Evolutionary conservation across 2,888 invertebrate genomes (phyloP).

Genomic region (Dasysyrphus tricinctus): DNA sequence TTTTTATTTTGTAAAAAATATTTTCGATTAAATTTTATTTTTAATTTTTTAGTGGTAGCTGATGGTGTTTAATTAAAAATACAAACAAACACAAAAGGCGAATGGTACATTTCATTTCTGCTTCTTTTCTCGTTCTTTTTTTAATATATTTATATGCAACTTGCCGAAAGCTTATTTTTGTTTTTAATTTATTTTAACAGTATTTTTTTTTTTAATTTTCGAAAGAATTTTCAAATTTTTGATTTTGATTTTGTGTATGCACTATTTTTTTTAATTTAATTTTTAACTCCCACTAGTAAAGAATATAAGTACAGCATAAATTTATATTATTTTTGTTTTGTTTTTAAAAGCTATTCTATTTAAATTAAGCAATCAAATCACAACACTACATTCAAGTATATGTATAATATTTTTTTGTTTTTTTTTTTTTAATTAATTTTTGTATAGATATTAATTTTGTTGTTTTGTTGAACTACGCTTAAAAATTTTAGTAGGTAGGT

Average conservation of each 20-base stretch:
- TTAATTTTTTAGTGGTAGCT: slow-evolving; percentile 44
- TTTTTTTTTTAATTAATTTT: slow-evolving; percentile 17
- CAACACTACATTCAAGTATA: slow-evolving; percentile 74
- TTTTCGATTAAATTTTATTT: slow-evolving; percentile 52
- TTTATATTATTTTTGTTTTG: slow-evolving; percentile 31
- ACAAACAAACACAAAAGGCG: slow-evolving; percentile 59
- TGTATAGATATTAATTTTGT: slow-evolving; percentile 51
- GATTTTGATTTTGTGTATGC: slow-evolving; percentile 72
- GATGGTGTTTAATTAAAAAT: slow-evolving; percentile 29
- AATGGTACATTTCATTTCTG: slow-evolving; percentile 67
- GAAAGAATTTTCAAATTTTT: slow-evolving; percentile 66
- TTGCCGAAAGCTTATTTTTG: slow-evolving; percentile 54
- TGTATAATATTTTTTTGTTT: slow-evolving; percentile 36
- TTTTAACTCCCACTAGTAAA: slow-evolving; percentile 68
- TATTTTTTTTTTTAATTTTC: slow-evolving; percentile 45
- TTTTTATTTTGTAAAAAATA: slow-evolving; percentile 63
- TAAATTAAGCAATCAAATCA: slow-evolving; percentile 75
- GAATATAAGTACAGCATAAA: slow-evolving; percentile 68
- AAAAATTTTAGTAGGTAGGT: slow-evolving; percentile 67
- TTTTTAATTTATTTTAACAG: slow-evolving; percentile 48
- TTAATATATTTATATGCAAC: slow-evolving; percentile 42
- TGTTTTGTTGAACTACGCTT: slow-evolving; percentile 62
- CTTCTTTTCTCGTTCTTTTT: slow-evolving; percentile 35
- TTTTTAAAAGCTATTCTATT: slow-evolving; percentile 65
- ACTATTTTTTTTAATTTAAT: slow-evolving; percentile 50